Conservation (phyloP, 2,888 invertebrate species). For the Plagodis dolabraria region DNA sequence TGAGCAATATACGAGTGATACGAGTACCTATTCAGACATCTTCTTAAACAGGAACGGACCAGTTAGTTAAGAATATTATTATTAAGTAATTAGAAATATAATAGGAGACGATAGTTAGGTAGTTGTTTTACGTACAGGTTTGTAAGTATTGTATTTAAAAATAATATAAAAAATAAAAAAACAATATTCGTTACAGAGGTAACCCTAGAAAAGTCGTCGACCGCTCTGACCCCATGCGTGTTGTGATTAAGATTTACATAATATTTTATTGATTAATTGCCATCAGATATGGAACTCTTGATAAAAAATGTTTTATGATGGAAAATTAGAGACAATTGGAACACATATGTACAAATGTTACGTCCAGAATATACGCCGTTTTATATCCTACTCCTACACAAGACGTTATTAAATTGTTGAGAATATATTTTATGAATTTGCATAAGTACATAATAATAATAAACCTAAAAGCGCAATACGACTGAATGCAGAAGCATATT, state of each 20-base stretch:
- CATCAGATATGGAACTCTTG: constrained; percentile 51
- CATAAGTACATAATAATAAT: too few species aligned
- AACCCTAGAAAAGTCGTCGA: constrained; percentile 38
- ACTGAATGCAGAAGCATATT: too few species aligned
- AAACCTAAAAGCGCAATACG: too few species aligned
- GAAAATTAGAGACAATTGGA: constrained; percentile 36
- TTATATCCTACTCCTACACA: too few species aligned
- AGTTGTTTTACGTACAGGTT: background rate
- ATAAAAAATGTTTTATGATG: constrained; percentile 43
- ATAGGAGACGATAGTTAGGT: too few species aligned
- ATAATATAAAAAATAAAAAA: background rate
- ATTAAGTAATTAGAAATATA: too few species aligned
- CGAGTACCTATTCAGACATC: too few species aligned
- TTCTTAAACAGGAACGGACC: too few species aligned
- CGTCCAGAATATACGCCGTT: background rate
- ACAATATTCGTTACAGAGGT: constrained; percentile 6
- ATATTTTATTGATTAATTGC: constrained; percentile 62
- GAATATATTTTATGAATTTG: too few species aligned
- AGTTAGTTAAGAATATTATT: too few species aligned
- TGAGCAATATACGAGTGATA: too few species aligned
- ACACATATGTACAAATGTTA: constrained; percentile 18
- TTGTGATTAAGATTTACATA: constrained; percentile 46
- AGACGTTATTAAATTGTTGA: too few species aligned
- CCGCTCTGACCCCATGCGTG: constrained; percentile 49
- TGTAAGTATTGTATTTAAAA: background rate